Conservation (phyloP, 2,888 invertebrate genomes). For the Macaria liturata region DNA sequence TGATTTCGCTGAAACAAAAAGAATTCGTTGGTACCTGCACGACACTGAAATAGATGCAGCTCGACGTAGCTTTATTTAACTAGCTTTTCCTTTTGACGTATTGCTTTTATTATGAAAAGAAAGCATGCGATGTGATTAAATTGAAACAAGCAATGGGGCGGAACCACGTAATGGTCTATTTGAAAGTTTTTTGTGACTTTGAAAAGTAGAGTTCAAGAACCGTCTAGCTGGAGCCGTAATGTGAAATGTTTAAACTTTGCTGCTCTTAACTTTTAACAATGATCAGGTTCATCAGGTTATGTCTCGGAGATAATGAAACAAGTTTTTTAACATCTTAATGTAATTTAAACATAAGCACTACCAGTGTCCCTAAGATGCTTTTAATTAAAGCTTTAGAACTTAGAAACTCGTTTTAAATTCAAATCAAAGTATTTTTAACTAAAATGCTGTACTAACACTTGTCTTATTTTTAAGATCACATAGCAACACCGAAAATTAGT, state of each 20-base stretch:
- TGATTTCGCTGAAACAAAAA: slow-evolving; percentile 32
- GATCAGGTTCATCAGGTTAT: slow-evolving; percentile 10
- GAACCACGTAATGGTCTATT: slow-evolving; percentile 6
- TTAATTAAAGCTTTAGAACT: no score
- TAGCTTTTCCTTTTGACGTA: slow-evolving; percentile 19
- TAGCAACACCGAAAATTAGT: no score
- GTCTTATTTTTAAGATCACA: no score
- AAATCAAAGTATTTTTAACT: no score
- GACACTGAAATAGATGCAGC: slow-evolving; percentile 31
- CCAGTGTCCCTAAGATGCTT: no score
- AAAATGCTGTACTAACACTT: no score
- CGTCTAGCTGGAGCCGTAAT: slow-evolving; percentile 10
- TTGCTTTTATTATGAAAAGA: slow-evolving; percentile 16
- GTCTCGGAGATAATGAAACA: slow-evolving; percentile 7
- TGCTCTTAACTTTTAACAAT: slow-evolving; percentile 19
- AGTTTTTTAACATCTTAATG: slow-evolving; percentile 4
- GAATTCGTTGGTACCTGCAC: slow-evolving; percentile 27
- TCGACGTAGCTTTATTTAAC: slow-evolving; percentile 24
- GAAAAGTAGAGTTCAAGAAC: slow-evolving; percentile 17
- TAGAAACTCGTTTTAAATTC: no score
- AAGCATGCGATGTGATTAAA: slow-evolving; percentile 21
- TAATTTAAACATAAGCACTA: background rate
- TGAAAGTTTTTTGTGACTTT: slow-evolving; percentile 19
- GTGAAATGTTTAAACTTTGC: slow-evolving; percentile 15
- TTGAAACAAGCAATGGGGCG: slow-evolving; percentile 14